Evolutionary conservation across 2,113 vertebrate species (phyloP), one percentile per base, ranked within the genome.

Genomic region (Microcebus tavaratra): DNA sequence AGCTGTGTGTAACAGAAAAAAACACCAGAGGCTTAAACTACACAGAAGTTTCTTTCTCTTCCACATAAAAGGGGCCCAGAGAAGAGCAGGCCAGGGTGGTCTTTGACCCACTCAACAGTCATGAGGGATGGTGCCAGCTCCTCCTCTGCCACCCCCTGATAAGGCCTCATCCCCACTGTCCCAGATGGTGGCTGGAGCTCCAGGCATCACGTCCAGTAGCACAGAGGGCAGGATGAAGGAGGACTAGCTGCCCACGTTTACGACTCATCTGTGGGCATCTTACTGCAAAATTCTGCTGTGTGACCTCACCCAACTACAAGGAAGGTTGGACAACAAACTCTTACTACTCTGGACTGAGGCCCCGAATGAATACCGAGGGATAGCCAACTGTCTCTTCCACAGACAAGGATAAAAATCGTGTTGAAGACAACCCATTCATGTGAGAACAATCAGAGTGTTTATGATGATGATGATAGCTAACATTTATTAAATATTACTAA

Each of bases 41-140:
- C n/a, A 88, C 50, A 48, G 7, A 95, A 27, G 27, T 53, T 79
- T 91, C 87, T 93, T 79, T 95, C 67, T 94, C 59, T 82, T 79
- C 14, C 29, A 92, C 23, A 57, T 61, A 59, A 82, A 61, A 83
- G 21, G 88, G 67, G n/a, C 13, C 78, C 81, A 70, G 8, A 59
- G 92, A 63, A 87, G 29, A 29, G 39, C 34, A 78, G 65, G 29
- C 70, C 48, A 63, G 29, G 50, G 57, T 70, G 53, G 59, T 34
- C 76, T 87, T n/a, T 15, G 25, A 78, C 61, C 20, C 27, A n/a
- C 6, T 75, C 31, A 50, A 82, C 14, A 2, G 50, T 29, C 17
- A 1, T 6, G 18, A 87, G 75, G 39, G 7, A 23, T 29, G 8
- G 42, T 75, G 42, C 42, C 29, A 34, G 15, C 27, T 59, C 68